phyloP scores from a whole-genome alignment of 2,888 invertebrate species.

The Oxyteleia sp. region DNA sequence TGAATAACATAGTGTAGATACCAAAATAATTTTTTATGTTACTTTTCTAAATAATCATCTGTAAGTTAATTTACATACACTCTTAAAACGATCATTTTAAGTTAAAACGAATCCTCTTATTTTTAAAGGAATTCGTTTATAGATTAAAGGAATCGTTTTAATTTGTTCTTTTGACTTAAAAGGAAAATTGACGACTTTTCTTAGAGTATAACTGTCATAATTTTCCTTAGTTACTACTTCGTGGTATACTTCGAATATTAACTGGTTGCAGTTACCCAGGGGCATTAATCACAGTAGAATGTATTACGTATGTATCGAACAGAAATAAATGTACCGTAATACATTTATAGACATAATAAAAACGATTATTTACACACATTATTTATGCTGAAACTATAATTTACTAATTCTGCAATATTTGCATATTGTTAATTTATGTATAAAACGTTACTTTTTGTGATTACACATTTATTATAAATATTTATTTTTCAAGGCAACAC shows the following conservation, averaged over 20 bases:
- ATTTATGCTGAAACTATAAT: constrained; percentile 3
- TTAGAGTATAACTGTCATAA: no score
- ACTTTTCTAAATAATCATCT: not conserved
- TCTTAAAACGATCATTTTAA: no score
- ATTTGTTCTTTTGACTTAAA: no score
- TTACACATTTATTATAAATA: no score
- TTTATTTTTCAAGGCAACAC: no score
- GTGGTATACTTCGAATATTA: not conserved
- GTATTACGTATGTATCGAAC: constrained; percentile 6
- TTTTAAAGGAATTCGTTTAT: no score
- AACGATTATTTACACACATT: constrained; percentile 1
- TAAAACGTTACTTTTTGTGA: not conserved
- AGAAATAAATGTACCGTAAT: constrained; percentile 14
- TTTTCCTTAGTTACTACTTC: not conserved
- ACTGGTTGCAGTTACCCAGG: constrained; percentile 35
- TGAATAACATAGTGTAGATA: no score
- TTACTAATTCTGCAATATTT: not conserved
- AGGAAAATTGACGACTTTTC: no score
- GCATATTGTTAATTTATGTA: not conserved
- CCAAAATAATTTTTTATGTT: not conserved
- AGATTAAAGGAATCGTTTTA: no score
- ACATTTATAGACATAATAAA: constrained; percentile 9
- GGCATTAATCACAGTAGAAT: constrained; percentile 13
- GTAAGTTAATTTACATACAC: constrained; percentile 4
- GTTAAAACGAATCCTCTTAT: no score